Evolutionary conservation across 2,113 vertebrate genomes (phyloP), one percentile per base, ranked within the genome.

Genomic region (Thunnus thynnus): DNA sequence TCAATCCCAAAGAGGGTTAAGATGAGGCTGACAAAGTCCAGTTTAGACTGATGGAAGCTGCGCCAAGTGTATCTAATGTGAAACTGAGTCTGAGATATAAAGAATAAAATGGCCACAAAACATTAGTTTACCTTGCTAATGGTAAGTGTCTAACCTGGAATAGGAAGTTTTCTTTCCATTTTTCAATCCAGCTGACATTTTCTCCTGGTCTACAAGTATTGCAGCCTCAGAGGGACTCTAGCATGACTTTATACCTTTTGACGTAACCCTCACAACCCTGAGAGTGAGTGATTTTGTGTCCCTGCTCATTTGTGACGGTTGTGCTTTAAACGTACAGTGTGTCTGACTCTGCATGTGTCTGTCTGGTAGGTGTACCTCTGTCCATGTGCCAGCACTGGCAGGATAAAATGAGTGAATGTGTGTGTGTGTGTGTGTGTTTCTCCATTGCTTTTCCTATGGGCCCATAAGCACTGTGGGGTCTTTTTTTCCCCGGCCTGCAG

Each of bases 391-490:
- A 44, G 41, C 13, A 52, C 16, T 54, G 58, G 65, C 51, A 17
- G 0, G 50, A 30, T 50, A 47, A 56, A 76, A 62, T 69, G 13
- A 56, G 51, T 62, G 47, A 56, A 17, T 36, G 22, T 48, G 30
- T 77, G 48, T 41, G 64, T 20, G 64, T 20, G 20, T 48, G n/a
- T 62, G 51, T 77, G 60, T 72, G 25, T 51, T 17, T 57, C 13
- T 7, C n/a, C 54, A 52, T 18, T 56, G 48, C n/a, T 64, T 82
- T 63, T 82, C 71, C 81, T 62, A 57, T 65, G 41, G 79, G 78
- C 63, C 69, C 47, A 80, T 78, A 72, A 80, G 64, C 80, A 65
- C 65, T 71, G 72, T 78, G 66, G 84, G 80, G 63, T 79, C 82
- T 83, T 77, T 78, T 50, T 70, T 30, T 30, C 3, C 27, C 27